A percentile compares a stretch with the other conserved stretches of the same genome.
Conservation (phyloP, 2,797 vertebrate species). For the Moxostoma hubbsi region DNA sequence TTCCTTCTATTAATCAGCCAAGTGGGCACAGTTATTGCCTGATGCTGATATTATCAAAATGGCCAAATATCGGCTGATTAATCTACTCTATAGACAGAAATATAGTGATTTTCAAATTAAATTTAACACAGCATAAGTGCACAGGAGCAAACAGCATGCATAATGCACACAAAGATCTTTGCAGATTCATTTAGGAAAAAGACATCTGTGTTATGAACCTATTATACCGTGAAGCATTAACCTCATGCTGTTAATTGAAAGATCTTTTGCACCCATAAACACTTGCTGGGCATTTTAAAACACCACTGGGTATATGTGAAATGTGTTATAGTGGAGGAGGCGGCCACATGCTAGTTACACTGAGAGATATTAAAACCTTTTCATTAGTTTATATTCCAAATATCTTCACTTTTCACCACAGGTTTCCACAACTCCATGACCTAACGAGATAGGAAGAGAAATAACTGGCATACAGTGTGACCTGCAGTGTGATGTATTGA, state of each 20-base stretch:
- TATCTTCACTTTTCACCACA: not conserved
- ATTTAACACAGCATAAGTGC: not conserved
- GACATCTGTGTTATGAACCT: conserved; percentile 49
- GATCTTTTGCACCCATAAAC: conserved; percentile 33
- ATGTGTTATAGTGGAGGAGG: not conserved
- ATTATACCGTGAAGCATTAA: conserved; percentile 41
- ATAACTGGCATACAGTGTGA: not conserved
- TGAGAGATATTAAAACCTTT: conserved; percentile 19
- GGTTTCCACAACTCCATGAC: conserved; percentile 8
- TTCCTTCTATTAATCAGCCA: too few species aligned
- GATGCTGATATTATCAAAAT: too few species aligned
- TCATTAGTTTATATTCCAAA: not conserved
- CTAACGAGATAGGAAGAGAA: not conserved
- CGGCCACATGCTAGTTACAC: conserved; percentile 22
- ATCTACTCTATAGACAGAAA: conserved; percentile 35
- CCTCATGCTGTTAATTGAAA: conserved; percentile 46
- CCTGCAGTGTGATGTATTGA: conserved; percentile 14
- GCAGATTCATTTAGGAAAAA: conserved; percentile 40
- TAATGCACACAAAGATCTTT: conserved; percentile 38
- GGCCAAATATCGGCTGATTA: too few species aligned
- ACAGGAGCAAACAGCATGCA: conserved; percentile 7
- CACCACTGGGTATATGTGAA: conserved; percentile 14
- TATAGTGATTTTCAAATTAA: conserved; percentile 6
- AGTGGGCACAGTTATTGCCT: too few species aligned
- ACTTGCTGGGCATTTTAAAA: conserved; percentile 35